A percentile compares a stretch with the other conserved stretches of the same genome.
Conservation (phyloP, 2,888 invertebrate genomes). For the Argyresthia goedartella region DNA sequence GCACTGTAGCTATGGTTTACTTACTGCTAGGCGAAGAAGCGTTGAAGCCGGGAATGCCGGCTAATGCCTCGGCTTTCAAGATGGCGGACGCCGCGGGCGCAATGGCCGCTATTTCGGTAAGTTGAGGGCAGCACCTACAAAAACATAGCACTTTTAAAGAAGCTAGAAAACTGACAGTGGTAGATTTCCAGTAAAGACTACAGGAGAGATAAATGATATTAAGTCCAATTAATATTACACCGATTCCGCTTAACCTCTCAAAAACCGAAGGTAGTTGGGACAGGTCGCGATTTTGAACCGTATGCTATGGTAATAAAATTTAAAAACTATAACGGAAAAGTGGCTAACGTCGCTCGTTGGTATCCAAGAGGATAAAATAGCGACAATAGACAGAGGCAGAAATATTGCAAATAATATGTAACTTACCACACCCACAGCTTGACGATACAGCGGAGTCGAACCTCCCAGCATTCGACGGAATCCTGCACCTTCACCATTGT, state of each 20-base stretch:
- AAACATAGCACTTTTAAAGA: background rate
- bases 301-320: too few species aligned
- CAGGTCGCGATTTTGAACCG: too few species aligned
- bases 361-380: background rate
- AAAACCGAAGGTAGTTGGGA: too few species aligned
- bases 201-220: background rate
- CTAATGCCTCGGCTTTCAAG: slow-evolving; percentile 46
- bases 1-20: slow-evolving; percentile 32
- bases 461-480: slow-evolving; percentile 89
- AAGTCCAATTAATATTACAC: background rate
- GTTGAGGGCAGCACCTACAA: slow-evolving; percentile 60
- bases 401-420: too few species aligned
- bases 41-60: slow-evolving; percentile 51
- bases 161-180: too few species aligned
- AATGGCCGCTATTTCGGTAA: slow-evolving; percentile 59
- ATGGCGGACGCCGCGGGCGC: slow-evolving; percentile 49
- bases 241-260: background rate
- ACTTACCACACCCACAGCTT: slow-evolving; percentile 79
- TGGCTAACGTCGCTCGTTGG: too few species aligned
- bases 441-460: slow-evolving; percentile 89
- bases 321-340: too few species aligned
- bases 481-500: slow-evolving; percentile 93
- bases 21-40: slow-evolving; percentile 59
- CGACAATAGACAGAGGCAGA: background rate
- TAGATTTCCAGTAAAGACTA: background rate